These are phyloP conservation scores for Atta cephalotes DNA, from an alignment of 1,140 invertebrate genomes.

Conservation along the genomic window DNA sequence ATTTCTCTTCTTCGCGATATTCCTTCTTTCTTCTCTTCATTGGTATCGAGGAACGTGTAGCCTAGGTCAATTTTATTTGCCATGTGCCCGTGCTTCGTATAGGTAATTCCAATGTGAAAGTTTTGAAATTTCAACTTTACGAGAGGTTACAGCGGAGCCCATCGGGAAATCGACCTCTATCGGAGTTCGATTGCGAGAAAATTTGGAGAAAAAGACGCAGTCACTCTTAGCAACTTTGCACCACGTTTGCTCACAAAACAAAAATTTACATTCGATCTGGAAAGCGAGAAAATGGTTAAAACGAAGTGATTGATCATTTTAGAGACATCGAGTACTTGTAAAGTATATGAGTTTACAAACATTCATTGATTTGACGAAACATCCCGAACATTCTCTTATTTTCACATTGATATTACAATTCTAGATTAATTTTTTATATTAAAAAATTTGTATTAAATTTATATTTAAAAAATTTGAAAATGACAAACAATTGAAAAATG, in stretches of 20 bases:
- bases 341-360: neutral
- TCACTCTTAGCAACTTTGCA: conserved; percentile 38
- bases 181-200: conserved; percentile 20
- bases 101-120: conserved; percentile 45
- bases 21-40: neutral
- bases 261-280: conserved; percentile 29
- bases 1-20: conserved; percentile 21
- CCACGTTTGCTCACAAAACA: neutral
- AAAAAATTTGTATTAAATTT: no score
- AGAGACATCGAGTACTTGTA: neutral
- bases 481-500: neutral
- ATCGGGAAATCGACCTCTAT: conserved; percentile 67
- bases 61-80: conserved; percentile 74
- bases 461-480: no score
- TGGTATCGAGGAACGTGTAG: conserved; percentile 4
- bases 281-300: neutral
- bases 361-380: neutral
- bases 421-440: no score
- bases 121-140: conserved; percentile 68
- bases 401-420: neutral
- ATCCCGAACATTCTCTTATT: neutral
- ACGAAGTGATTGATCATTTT: neutral
- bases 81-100: conserved; percentile 8
- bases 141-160: conserved; percentile 19
- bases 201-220: conserved; percentile 39